phyloP scores from a whole-genome alignment of 2,888 invertebrate species.

The Emmelina monodactyla region DNA sequence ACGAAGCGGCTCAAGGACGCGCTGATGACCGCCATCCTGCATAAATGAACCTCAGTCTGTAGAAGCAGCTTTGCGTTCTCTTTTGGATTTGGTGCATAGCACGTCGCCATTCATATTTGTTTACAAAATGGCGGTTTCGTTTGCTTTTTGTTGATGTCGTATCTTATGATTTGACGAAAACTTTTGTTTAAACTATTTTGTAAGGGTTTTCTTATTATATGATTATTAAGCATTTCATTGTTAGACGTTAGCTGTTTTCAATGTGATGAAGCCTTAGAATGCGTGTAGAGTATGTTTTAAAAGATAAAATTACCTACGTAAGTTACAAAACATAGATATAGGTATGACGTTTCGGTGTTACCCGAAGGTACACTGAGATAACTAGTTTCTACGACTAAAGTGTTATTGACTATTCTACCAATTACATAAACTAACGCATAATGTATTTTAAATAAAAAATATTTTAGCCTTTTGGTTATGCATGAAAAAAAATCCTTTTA shows the following conservation, averaged over 20 bases:
- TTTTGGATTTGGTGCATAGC: background rate
- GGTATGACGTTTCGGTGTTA: too few species aligned
- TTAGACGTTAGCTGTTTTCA: background rate
- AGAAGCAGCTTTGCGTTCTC: constrained; percentile 4
- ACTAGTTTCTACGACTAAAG: too few species aligned
- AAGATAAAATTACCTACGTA: too few species aligned
- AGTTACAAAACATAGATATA: too few species aligned
- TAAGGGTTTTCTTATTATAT: background rate
- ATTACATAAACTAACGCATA: too few species aligned
- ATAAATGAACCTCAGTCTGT: constrained; percentile 39
- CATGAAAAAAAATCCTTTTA: too few species aligned
- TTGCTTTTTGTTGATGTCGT: background rate
- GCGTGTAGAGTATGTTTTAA: too few species aligned
- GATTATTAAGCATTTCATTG: background rate
- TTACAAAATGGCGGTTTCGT: background rate
- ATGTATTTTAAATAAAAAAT: too few species aligned
- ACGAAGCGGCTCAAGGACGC: constrained; percentile 71
- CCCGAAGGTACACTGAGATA: too few species aligned
- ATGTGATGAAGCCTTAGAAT: background rate
- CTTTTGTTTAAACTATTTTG: background rate
- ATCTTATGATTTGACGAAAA: background rate
- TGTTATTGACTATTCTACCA: too few species aligned
- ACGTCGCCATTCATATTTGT: background rate
- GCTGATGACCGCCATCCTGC: constrained; percentile 70
- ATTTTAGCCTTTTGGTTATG: too few species aligned